Evolutionary conservation across 1,140 invertebrate genomes (phyloP).

Genomic region (Holotrichia oblita): DNA sequence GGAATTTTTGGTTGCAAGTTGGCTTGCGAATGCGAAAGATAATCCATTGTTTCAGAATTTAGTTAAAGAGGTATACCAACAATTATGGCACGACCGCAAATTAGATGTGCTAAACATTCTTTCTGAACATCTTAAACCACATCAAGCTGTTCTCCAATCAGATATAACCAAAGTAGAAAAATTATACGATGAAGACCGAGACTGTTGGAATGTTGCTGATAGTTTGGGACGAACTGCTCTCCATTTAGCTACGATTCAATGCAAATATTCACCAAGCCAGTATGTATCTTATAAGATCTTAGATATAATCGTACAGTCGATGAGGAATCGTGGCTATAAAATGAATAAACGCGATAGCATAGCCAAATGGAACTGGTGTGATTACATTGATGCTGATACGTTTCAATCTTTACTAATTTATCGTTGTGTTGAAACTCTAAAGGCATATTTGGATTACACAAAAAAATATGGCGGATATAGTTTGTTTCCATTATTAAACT

Average conservation of each 20-base stretch:
- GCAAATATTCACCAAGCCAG: neutral
- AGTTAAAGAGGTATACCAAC: neutral
- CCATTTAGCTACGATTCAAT: neutral
- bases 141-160: neutral
- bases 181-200: neutral
- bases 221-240: neutral
- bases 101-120: neutral
- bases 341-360: neutral
- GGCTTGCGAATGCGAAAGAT: neutral
- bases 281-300: neutral
- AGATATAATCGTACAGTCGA: neutral
- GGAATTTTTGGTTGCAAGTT: neutral
- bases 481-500: neutral
- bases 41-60: neutral
- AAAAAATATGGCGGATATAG: no score
- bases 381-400: neutral
- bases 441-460: neutral
- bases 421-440: neutral
- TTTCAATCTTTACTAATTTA: neutral
- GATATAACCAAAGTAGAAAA: neutral
- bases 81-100: no score
- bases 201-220: neutral
- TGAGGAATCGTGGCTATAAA: neutral
- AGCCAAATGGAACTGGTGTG: neutral
- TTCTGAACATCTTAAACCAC: neutral